These are phyloP conservation scores for Tenthredo scrophulariae DNA, from an alignment of 2,888 invertebrate genomes.

Conservation along the genomic window DNA sequence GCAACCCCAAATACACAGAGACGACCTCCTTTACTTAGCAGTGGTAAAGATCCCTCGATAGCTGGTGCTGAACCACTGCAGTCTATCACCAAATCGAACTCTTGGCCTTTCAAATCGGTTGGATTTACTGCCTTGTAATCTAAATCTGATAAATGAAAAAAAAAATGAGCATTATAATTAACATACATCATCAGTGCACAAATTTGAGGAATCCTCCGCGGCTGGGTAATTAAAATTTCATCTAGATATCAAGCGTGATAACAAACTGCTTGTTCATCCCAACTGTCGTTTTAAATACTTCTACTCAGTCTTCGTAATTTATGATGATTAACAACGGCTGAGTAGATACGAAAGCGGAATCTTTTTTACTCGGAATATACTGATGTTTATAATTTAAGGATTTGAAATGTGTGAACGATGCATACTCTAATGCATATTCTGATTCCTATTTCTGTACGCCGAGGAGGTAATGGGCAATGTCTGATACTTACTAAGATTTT, in stretches of 20 bases:
- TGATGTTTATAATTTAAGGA: background rate
- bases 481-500: conserved; percentile 67
- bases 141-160: conserved; percentile 78
- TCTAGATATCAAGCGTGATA: background rate
- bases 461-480: background rate
- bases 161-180: background rate
- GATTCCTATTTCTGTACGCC: background rate
- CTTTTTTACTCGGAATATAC: background rate
- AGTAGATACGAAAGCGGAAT: background rate
- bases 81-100: conserved; percentile 85
- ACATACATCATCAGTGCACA: background rate
- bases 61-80: conserved; percentile 87
- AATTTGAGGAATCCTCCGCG: background rate
- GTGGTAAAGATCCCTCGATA: conserved; percentile 82
- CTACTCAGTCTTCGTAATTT: background rate
- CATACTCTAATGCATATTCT: background rate
- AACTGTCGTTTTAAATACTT: background rate
- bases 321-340: conserved; percentile 5
- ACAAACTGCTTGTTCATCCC: background rate
- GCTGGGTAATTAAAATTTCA: background rate
- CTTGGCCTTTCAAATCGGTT: conserved; percentile 79
- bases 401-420: background rate
- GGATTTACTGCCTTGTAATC: conserved; percentile 82
- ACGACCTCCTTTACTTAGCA: conserved; percentile 83
- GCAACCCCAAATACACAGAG: conserved; percentile 87